phyloP scores from a whole-genome alignment of 2,113 vertebrate genomes.

The Bubalus kerabau region DNA sequence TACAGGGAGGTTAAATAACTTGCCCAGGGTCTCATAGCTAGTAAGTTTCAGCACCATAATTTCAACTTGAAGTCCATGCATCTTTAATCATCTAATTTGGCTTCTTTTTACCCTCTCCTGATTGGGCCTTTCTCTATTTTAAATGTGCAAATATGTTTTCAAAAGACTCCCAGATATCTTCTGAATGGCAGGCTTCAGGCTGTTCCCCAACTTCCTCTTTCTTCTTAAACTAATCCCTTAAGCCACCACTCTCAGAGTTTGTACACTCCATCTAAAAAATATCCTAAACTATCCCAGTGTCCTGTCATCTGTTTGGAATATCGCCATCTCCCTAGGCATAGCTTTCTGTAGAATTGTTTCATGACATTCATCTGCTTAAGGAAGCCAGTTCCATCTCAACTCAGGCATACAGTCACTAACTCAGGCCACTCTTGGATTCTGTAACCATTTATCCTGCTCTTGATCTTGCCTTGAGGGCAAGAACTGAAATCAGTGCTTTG shows the following conservation, averaged over 20 bases:
- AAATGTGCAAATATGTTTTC: not conserved
- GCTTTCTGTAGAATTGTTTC: not conserved
- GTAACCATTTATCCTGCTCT: not conserved
- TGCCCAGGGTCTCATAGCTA: not conserved
- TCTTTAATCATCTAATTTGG: not conserved
- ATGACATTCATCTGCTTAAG: not conserved
- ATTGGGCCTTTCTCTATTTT: not conserved
- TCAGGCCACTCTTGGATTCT: not conserved
- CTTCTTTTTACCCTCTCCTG: not conserved
- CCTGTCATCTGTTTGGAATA: not conserved
- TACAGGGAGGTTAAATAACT: not conserved
- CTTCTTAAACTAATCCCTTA: not conserved
- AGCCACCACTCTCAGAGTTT: not conserved
- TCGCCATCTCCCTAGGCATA: not conserved
- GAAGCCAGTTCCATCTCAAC: not conserved
- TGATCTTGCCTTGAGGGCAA: not conserved
- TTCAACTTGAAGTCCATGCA: not conserved
- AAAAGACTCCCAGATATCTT: not conserved
- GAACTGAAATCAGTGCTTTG: not conserved
- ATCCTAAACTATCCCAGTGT: not conserved
- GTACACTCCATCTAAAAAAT: not conserved
- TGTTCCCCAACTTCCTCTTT: fast-evolving
- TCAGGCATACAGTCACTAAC: not conserved
- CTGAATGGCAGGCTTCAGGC: not conserved
- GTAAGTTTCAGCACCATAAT: not conserved